Conservation (phyloP, 2,113 vertebrate species). For the Rhizomys pruinosus region DNA sequence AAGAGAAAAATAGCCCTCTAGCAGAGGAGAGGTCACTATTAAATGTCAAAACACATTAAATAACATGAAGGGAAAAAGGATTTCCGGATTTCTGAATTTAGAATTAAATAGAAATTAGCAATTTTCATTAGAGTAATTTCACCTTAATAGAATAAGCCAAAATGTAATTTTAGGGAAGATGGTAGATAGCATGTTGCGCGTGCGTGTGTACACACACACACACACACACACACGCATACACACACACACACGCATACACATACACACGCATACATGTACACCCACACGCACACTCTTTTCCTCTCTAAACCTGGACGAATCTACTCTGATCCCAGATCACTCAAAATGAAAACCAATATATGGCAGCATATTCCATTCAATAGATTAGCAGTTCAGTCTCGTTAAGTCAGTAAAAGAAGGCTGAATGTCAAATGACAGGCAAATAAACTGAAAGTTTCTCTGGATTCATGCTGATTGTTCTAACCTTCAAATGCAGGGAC, state of each 20-base stretch:
- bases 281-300: too few relatives aligned
- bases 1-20: background rate
- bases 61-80: background rate
- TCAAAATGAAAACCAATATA: background rate
- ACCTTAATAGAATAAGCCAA: background rate
- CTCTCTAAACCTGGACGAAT: background rate
- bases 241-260: too few relatives aligned
- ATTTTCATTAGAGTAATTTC: background rate
- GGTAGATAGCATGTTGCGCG: background rate
- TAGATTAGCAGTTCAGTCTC: background rate
- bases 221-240: background rate
- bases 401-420: background rate
- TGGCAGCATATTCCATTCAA: background rate
- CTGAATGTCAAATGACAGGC: background rate
- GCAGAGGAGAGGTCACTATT: background rate
- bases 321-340: background rate
- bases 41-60: background rate
- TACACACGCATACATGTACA: too few relatives aligned
- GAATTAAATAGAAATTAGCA: background rate
- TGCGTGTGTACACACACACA: background rate
- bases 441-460: constrained; percentile 28
- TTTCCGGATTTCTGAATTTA: background rate
- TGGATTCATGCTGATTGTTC: background rate
- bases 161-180: background rate
- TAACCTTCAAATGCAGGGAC: background rate